phyloP scores from a whole-genome alignment of 2,888 invertebrate genomes.

The Hanleya hanleyi region DNA sequence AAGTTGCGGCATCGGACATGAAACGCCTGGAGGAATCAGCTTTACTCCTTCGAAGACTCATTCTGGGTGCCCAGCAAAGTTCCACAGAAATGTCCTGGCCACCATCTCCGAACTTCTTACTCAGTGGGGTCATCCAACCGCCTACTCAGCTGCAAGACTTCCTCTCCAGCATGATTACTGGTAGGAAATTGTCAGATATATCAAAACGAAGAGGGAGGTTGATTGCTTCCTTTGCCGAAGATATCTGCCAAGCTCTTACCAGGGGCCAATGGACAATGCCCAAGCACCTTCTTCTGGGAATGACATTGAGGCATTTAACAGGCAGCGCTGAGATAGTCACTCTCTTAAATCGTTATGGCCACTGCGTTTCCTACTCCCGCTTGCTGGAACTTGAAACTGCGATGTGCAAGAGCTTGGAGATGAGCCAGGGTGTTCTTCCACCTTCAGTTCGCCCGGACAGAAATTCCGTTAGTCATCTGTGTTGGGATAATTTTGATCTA shows the following conservation, averaged over 20 bases:
- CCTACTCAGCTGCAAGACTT: neutral
- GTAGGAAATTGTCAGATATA: neutral
- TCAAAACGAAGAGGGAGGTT: neutral
- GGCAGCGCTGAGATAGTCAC: neutral
- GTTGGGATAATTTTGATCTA: neutral
- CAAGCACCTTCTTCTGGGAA: neutral
- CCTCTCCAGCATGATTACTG: neutral
- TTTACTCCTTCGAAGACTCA: neutral
- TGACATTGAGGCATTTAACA: neutral
- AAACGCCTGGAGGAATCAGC: neutral
- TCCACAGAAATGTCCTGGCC: neutral
- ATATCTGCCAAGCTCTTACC: neutral
- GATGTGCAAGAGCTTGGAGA: neutral
- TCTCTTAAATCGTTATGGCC: neutral
- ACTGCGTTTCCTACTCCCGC: neutral
- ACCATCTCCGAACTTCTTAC: neutral
- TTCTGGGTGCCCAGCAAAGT: neutral
- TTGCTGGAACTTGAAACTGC: neutral
- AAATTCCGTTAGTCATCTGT: neutral
- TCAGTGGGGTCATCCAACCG: neutral
- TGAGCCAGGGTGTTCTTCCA: neutral
- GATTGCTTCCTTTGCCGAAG: neutral
- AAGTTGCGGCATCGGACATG: neutral
- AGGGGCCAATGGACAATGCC: neutral
- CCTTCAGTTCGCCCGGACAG: neutral